Percentiles rank a stretch among this genome's conserved stretches.
Conservation (phyloP, 2,888 invertebrate species). For the Baccha elongata region DNA sequence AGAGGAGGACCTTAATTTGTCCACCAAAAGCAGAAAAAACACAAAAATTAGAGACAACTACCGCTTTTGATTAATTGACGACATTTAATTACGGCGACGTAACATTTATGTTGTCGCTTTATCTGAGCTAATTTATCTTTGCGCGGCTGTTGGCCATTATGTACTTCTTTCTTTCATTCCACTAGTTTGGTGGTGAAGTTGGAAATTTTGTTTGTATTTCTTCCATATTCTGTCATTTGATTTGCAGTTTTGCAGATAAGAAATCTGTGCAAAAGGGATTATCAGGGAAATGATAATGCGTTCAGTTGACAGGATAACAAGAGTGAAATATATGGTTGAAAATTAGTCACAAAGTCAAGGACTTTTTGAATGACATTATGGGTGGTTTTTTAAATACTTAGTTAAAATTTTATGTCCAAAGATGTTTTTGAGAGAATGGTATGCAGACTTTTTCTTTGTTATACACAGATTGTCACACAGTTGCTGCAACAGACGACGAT, state of each 20-base stretch:
- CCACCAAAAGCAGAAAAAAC: constrained; percentile 53
- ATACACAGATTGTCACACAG: too few species aligned
- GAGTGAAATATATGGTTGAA: constrained; percentile 38
- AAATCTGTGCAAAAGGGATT: constrained; percentile 60
- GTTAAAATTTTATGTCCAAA: too few species aligned
- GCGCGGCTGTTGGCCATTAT: constrained; percentile 50
- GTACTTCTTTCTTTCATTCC: constrained; percentile 9
- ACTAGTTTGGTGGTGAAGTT: not conserved
- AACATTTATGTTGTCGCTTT: constrained; percentile 77
- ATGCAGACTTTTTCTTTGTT: too few species aligned
- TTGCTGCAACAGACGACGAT: too few species aligned
- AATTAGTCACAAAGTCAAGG: constrained; percentile 35
- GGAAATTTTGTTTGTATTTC: constrained; percentile 16
- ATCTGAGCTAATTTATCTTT: constrained; percentile 72
- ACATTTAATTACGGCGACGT: constrained; percentile 82
- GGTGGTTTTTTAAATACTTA: constrained; percentile 15
- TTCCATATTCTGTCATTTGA: constrained; percentile 32
- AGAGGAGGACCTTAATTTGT: constrained; percentile 65
- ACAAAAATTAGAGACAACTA: constrained; percentile 72
- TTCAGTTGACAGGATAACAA: constrained; percentile 53
- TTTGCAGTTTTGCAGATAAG: constrained; percentile 58
- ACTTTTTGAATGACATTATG: constrained; percentile 8
- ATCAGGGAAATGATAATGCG: constrained; percentile 53
- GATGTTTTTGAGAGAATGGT: too few species aligned
- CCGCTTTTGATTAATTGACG: constrained; percentile 82